phyloP scores from a whole-genome alignment of 2,888 invertebrate species.

The Pterostichus niger region DNA sequence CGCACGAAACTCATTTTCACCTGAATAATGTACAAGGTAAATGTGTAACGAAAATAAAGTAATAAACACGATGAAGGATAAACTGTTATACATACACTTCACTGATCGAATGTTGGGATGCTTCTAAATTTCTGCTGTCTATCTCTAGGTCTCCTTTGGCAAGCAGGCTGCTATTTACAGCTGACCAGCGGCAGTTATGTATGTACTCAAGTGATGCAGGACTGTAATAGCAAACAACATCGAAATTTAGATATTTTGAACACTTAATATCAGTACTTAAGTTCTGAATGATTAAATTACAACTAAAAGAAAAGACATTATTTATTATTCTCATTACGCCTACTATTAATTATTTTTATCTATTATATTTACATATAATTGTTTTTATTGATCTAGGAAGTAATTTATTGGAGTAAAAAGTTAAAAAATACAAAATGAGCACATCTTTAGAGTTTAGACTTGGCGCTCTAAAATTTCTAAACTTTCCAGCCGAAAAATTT shows the following conservation, averaged over 20 bases:
- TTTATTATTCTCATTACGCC: too few species aligned
- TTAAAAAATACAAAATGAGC: too few species aligned
- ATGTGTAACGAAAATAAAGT: conserved; percentile 34
- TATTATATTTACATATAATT: too few species aligned
- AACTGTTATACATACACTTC: conserved; percentile 40
- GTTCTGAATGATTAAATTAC: too few species aligned
- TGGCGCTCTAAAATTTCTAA: too few species aligned
- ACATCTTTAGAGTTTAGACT: too few species aligned
- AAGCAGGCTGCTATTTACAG: conserved; percentile 63
- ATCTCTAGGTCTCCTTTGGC: conserved; percentile 59
- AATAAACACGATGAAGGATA: conserved; percentile 45
- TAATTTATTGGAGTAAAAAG: too few species aligned
- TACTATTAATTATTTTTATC: too few species aligned
- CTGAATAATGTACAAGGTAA: conserved; percentile 2
- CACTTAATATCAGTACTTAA: conserved; percentile 1
- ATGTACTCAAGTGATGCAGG: conserved; percentile 19
- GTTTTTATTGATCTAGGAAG: too few species aligned
- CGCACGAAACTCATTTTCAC: conserved; percentile 75
- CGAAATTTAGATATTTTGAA: conserved; percentile 9
- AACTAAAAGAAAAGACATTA: too few species aligned
- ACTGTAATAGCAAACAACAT: conserved; percentile 25
- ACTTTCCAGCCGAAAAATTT: too few species aligned
- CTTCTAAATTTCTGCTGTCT: conserved; percentile 45
- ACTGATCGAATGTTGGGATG: conserved; percentile 55
- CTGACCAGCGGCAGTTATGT: conserved; percentile 49